Conservation (phyloP, 2,797 vertebrate species). For the Anguilla megastoma region DNA sequence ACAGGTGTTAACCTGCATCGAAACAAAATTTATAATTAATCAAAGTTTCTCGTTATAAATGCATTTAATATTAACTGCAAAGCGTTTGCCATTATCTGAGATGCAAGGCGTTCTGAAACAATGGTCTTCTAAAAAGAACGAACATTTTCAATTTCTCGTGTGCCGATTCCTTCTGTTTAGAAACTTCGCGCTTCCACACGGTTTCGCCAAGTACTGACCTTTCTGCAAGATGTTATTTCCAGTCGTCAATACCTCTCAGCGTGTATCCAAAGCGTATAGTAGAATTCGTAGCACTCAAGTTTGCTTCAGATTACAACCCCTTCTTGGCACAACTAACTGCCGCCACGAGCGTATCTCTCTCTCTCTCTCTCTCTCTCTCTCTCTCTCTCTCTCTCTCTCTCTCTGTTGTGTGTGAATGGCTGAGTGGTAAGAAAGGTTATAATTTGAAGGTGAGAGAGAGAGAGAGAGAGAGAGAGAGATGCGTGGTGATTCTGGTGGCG, state of each 20-base stretch:
- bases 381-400: background rate
- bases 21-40: background rate
- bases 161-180: background rate
- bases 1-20: background rate
- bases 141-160: background rate
- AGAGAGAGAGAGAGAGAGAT: background rate
- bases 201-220: slow-evolving; percentile 25
- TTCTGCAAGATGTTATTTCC: slow-evolving; percentile 13
- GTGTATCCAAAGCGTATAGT: slow-evolving; percentile 6
- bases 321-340: slow-evolving; percentile 24
- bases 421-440: background rate
- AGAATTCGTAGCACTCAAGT: slow-evolving; percentile 15
- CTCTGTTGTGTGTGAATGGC: background rate
- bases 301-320: slow-evolving; percentile 26
- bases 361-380: slow-evolving; percentile 14
- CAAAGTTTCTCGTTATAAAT: background rate
- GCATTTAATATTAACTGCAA: background rate
- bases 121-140: background rate
- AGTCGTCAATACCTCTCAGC: slow-evolving; percentile 17
- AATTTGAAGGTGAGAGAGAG: background rate
- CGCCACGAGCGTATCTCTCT: background rate
- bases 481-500: background rate
- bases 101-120: background rate
- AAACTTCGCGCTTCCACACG: background rate
- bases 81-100: background rate